Evolutionary conservation across 2,797 vertebrate genomes (phyloP).

Genomic region (Lagorchestes hirsutus): DNA sequence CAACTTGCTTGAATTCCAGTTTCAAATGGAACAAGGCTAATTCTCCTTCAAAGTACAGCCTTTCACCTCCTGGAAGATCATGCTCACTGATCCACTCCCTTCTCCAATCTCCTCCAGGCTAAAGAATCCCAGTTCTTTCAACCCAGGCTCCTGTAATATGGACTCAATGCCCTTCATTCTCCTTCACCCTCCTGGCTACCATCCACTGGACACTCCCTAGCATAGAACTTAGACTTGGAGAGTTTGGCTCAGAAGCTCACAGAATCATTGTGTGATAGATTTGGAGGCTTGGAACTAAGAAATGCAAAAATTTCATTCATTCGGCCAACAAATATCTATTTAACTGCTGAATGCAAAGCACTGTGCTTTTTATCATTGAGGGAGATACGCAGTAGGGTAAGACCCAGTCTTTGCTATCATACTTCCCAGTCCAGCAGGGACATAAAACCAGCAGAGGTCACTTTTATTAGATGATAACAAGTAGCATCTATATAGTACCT

Average conservation of each 20-base stretch:
- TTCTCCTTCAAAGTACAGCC: neutral
- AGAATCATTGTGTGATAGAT: neutral
- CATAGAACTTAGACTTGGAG: neutral
- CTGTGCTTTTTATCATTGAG: neutral
- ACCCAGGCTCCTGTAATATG: neutral
- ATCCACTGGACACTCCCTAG: neutral
- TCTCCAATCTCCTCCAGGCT: neutral
- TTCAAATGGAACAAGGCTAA: neutral
- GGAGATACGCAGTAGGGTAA: neutral
- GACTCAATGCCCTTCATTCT: neutral
- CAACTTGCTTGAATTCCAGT: neutral
- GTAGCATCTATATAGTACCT: neutral
- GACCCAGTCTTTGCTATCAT: neutral
- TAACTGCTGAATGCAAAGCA: neutral
- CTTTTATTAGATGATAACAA: neutral
- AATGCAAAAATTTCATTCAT: neutral
- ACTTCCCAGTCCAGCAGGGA: neutral
- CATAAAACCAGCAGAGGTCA: neutral
- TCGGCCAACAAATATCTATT: neutral
- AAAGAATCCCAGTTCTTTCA: neutral
- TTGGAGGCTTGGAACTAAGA: neutral
- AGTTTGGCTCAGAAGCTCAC: neutral
- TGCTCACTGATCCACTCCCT: neutral
- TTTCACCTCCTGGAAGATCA: neutral
- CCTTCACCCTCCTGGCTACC: neutral